phyloP scores from a whole-genome alignment of 2,797 vertebrate species.

The Syngnathus acus region DNA sequence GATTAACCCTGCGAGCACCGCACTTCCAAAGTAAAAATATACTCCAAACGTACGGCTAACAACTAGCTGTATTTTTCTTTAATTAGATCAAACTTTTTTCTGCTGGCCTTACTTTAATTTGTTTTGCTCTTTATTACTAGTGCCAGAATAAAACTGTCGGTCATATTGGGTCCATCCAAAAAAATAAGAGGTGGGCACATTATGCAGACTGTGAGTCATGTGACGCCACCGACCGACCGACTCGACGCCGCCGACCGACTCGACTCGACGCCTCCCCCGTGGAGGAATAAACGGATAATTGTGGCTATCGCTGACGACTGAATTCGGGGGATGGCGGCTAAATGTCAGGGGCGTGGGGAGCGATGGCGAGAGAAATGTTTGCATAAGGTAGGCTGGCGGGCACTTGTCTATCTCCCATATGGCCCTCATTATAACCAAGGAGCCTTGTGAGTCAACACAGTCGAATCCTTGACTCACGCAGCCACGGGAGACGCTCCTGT shows the following conservation, averaged over 20 bases:
- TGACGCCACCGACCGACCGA: conserved; percentile 7
- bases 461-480: conserved; percentile 54
- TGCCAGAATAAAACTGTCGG: too few species aligned
- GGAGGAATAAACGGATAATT: conserved; percentile 45
- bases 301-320: conserved; percentile 46
- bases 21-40: conserved; percentile 7
- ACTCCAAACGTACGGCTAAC: conserved; percentile 16
- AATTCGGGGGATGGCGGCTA: conserved; percentile 43
- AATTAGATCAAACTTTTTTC: too few species aligned
- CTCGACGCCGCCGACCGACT: conserved; percentile 11
- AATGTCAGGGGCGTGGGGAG: conserved; percentile 60
- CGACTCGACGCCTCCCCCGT: conserved; percentile 20
- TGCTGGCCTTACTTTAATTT: too few species aligned
- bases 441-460: conserved; percentile 66
- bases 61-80: too few species aligned
- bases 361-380: conserved; percentile 55
- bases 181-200: not conserved
- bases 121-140: too few species aligned
- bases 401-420: conserved; percentile 56
- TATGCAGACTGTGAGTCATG: conserved; percentile 45
- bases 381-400: conserved; percentile 50
- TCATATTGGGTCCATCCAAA: not conserved
- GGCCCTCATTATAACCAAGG: conserved; percentile 67
- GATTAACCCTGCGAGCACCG: conserved; percentile 33
- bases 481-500: conserved; percentile 36